A percentile compares a stretch with the other conserved stretches of the same genome.
Evolutionary conservation across 2,797 vertebrate species (phyloP).

Genomic region (Spheniscus humboldti): DNA sequence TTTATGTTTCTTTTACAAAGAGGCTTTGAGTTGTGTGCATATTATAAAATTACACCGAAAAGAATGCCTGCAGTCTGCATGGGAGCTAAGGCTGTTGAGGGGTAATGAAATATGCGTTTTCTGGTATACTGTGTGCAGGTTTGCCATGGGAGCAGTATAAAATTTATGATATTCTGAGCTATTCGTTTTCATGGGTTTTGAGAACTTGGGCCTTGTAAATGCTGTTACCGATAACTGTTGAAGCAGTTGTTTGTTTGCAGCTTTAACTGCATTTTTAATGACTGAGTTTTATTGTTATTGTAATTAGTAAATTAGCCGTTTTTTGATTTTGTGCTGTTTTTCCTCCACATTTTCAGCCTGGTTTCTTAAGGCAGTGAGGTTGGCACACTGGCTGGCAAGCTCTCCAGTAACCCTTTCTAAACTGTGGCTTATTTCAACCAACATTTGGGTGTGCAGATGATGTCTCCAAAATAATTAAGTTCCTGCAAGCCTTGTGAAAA

Average conservation of each 20-base stretch:
- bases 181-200: conserved; percentile 21
- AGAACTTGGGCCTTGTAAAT: conserved; percentile 30
- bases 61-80: conserved; percentile 9
- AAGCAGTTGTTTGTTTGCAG: conserved; percentile 25
- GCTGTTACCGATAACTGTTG: background rate
- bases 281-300: background rate
- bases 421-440: background rate
- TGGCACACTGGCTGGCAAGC: background rate
- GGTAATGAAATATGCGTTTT: conserved; percentile 32
- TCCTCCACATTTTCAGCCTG: background rate
- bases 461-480: background rate
- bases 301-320: conserved; percentile 7
- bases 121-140: background rate
- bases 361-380: background rate
- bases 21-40: conserved; percentile 33
- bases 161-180: conserved; percentile 48
- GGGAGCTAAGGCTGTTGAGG: background rate
- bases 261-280: conserved; percentile 33
- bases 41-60: conserved; percentile 7
- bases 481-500: background rate
- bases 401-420: background rate
- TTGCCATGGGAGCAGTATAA: conserved; percentile 34
- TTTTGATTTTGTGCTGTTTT: background rate
- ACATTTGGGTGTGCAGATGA: background rate
- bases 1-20: conserved; percentile 60